phyloP scores from a whole-genome alignment of 1,140 invertebrate species.

The Parasteatoda tepidariorum region DNA sequence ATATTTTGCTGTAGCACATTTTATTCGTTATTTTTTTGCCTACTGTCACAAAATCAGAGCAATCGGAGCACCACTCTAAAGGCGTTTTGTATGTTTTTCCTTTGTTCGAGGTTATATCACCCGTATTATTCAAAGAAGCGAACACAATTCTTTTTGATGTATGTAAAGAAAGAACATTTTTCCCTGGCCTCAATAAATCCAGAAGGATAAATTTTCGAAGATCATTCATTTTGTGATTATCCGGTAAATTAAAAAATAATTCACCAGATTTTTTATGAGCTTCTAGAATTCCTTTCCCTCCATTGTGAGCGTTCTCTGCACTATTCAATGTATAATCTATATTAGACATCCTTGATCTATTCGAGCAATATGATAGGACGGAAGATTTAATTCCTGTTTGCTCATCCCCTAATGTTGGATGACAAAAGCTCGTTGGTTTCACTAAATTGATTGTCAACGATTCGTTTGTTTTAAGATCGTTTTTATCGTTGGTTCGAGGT shows the following conservation, averaged over 20 bases:
- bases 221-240: background rate
- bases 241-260: background rate
- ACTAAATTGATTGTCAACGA: too few species aligned
- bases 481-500: too few species aligned
- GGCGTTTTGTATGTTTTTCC: background rate
- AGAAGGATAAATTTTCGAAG: background rate
- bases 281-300: background rate
- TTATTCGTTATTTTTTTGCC: background rate
- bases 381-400: background rate
- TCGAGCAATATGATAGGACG: background rate
- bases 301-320: background rate
- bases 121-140: slow-evolving; percentile 14
- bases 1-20: slow-evolving; percentile 18
- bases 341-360: background rate
- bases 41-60: background rate
- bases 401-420: too few species aligned
- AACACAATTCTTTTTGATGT: slow-evolving; percentile 6
- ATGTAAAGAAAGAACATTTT: slow-evolving; percentile 21
- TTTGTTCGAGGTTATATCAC: slow-evolving; percentile 11
- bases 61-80: background rate
- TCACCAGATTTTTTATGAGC: background rate
- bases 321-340: background rate
- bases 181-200: background rate
- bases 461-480: too few species aligned
- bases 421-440: too few species aligned